Evolutionary conservation across 2,888 invertebrate genomes (phyloP).

Genomic region (Amphimallon solstitiale): DNA sequence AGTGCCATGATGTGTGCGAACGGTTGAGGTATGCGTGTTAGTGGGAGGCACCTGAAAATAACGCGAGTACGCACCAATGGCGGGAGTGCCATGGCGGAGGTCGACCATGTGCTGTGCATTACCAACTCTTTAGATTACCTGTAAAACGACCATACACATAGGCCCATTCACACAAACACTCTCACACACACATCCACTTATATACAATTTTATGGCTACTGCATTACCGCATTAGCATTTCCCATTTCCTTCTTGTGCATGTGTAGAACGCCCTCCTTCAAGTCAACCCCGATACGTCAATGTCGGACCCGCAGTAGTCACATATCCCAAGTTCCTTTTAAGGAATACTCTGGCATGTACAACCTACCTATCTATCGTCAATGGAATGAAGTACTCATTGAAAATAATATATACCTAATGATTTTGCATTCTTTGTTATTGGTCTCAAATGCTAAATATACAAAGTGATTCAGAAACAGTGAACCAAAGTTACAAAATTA

Average conservation of each 20-base stretch:
- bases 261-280: slow-evolving; percentile 4
- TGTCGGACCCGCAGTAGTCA: not conserved
- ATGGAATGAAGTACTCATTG: too few relatives aligned
- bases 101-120: slow-evolving; percentile 35
- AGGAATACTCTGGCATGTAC: not conserved
- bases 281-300: not conserved
- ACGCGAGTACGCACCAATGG: slow-evolving; percentile 45
- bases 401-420: too few relatives aligned
- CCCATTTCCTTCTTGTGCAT: slow-evolving; percentile 19
- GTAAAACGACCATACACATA: slow-evolving; percentile 17
- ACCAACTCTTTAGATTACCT: slow-evolving; percentile 27
- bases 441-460: too few relatives aligned
- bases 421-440: too few relatives aligned
- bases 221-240: slow-evolving; percentile 24
- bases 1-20: slow-evolving; percentile 39
- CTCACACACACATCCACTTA: slow-evolving; percentile 6
- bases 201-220: slow-evolving; percentile 28
- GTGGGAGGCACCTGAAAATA: slow-evolving; percentile 48
- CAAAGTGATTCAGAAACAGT: too few relatives aligned
- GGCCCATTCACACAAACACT: slow-evolving; percentile 6
- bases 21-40: slow-evolving; percentile 43
- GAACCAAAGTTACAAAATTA: too few relatives aligned
- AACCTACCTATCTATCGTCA: too few relatives aligned
- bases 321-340: not conserved
- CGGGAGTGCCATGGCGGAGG: slow-evolving; percentile 40